These are phyloP conservation scores for Peribatodes rhomboidaria DNA, from an alignment of 2,888 invertebrate species.

Conservation along the genomic window DNA sequence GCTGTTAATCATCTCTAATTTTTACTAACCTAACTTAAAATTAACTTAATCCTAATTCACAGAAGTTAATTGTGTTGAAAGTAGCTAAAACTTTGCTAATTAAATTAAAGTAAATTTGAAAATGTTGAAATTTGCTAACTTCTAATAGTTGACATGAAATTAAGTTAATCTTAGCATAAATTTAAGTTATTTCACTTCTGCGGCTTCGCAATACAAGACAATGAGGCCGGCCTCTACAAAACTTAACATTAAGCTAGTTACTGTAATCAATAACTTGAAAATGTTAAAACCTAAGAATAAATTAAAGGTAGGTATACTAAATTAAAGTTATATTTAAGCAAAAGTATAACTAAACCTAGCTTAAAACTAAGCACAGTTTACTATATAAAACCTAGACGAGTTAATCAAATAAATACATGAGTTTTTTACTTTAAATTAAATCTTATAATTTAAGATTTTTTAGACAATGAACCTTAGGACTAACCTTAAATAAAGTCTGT, in stretches of 20 bases:
- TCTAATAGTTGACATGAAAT: neutral
- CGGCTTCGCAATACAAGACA: neutral
- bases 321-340: neutral
- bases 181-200: neutral
- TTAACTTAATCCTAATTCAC: constrained; percentile 1
- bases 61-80: neutral
- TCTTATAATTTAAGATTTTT: too few relatives aligned
- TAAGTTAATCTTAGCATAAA: neutral
- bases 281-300: neutral
- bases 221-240: too few relatives aligned
- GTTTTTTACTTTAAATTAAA: neutral
- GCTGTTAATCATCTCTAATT: neutral
- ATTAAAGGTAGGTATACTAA: too few relatives aligned
- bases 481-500: too few relatives aligned
- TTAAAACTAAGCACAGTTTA: neutral
- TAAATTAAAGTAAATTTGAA: neutral
- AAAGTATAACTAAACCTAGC: neutral
- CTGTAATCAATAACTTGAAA: too few relatives aligned
- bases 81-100: neutral
- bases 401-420: neutral
- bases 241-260: too few relatives aligned
- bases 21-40: neutral
- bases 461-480: neutral
- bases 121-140: neutral
- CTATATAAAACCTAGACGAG: neutral